These are phyloP conservation scores for Bubo scandiacus DNA, from an alignment of 2,113 vertebrate species.

Conservation along the genomic window DNA sequence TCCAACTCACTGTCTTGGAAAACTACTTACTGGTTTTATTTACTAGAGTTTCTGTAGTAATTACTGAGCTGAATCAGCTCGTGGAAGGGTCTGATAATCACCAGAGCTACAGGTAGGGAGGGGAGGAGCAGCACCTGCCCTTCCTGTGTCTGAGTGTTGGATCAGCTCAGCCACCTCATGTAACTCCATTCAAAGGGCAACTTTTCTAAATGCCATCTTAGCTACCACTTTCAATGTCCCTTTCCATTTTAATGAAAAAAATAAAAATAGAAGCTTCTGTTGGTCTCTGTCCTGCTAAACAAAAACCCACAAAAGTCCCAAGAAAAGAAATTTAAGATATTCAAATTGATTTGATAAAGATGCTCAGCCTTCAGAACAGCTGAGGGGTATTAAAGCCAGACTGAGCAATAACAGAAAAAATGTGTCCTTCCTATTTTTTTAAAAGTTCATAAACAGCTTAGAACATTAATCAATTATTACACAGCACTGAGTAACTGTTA, in stretches of 20 bases:
- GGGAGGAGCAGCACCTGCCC: background rate
- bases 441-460: background rate
- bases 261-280: background rate
- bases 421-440: background rate
- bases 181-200: background rate
- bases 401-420: background rate
- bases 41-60: background rate
- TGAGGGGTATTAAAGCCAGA: background rate
- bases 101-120: background rate
- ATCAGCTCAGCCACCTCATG: background rate
- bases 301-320: background rate
- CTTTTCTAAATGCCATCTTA: background rate
- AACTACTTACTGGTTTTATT: background rate
- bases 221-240: background rate
- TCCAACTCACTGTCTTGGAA: background rate
- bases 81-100: background rate
- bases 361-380: background rate
- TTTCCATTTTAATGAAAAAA: background rate
- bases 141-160: background rate
- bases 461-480: background rate
- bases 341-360: background rate
- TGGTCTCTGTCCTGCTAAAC: background rate
- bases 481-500: background rate
- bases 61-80: background rate
- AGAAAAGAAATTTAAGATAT: background rate